Conservation (phyloP, 2,113 vertebrate genomes). For the Chloroceryle aenea region DNA sequence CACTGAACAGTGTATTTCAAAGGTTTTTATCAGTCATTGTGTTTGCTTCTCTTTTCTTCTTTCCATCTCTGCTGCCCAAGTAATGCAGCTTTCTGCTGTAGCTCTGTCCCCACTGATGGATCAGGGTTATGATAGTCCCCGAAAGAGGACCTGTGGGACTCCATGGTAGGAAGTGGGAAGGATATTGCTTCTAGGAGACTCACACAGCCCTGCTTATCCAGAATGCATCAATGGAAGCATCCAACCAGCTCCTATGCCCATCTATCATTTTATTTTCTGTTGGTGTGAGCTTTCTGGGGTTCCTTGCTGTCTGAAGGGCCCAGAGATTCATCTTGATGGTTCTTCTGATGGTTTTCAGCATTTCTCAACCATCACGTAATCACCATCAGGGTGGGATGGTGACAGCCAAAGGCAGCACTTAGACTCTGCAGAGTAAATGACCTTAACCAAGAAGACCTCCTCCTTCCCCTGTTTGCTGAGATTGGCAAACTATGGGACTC, state of each 20-base stretch:
- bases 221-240: not conserved
- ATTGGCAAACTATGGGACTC: not conserved
- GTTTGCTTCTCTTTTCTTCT: not conserved
- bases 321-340: not conserved
- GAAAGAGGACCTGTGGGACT: not conserved
- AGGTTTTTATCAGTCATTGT: not conserved
- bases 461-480: not conserved
- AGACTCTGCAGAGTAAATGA: not conserved
- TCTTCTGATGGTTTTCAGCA: not conserved
- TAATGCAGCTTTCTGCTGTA: not conserved
- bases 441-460: not conserved
- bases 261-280: not conserved
- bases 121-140: not conserved
- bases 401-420: not conserved
- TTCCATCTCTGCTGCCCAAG: not conserved
- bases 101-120: not conserved
- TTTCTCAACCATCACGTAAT: not conserved
- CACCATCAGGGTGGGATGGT: not conserved
- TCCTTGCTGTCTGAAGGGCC: not conserved
- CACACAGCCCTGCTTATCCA: not conserved
- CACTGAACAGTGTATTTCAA: not conserved
- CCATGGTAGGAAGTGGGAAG: rapidly evolving
- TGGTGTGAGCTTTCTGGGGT: not conserved
- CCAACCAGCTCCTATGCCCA: not conserved
- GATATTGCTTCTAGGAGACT: not conserved